Percentiles rank a stretch among this genome's conserved stretches.
These are phyloP conservation scores for Ennomos quercinarius DNA, from an alignment of 2,888 invertebrate species.

Conservation along the genomic window DNA sequence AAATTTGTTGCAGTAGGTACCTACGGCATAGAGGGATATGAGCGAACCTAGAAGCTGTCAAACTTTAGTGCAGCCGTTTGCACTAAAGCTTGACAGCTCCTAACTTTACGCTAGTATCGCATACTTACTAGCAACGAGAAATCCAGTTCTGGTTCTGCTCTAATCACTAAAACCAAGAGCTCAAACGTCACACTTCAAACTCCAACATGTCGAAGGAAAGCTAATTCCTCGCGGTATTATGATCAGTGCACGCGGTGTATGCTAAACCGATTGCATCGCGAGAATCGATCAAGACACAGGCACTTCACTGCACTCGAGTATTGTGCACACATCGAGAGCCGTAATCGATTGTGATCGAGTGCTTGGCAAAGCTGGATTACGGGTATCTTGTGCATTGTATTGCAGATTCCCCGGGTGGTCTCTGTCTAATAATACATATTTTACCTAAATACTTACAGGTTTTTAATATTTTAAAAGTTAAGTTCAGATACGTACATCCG, in stretches of 20 bases:
- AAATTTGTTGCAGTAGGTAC: no score
- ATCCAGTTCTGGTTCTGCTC: background rate
- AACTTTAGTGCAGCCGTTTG: no score
- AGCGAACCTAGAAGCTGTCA: no score
- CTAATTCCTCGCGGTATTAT: slow-evolving; percentile 22
- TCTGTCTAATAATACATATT: no score
- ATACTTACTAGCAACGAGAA: no score
- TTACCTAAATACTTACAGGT: no score
- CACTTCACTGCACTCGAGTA: slow-evolving; percentile 46
- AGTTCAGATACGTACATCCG: no score
- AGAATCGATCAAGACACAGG: slow-evolving; percentile 44
- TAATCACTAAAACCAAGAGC: background rate
- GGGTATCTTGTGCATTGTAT: slow-evolving; percentile 8
- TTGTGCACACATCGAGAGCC: slow-evolving; percentile 44
- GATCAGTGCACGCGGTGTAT: slow-evolving; percentile 37
- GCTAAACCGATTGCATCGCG: slow-evolving; percentile 47
- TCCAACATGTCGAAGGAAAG: slow-evolving; percentile 27
- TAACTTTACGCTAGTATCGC: no score
- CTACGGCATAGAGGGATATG: no score
- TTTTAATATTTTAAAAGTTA: no score
- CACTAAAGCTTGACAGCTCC: no score
- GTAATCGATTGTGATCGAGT: slow-evolving; percentile 50
- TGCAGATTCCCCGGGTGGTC: no score
- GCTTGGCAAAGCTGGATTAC: slow-evolving; percentile 42
- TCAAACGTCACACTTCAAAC: slow-evolving; percentile 16